A percentile compares a stretch with the other conserved stretches of the same genome.
Evolutionary conservation across 2,888 invertebrate genomes (phyloP).

Genomic region (Hyalella azteca): DNA sequence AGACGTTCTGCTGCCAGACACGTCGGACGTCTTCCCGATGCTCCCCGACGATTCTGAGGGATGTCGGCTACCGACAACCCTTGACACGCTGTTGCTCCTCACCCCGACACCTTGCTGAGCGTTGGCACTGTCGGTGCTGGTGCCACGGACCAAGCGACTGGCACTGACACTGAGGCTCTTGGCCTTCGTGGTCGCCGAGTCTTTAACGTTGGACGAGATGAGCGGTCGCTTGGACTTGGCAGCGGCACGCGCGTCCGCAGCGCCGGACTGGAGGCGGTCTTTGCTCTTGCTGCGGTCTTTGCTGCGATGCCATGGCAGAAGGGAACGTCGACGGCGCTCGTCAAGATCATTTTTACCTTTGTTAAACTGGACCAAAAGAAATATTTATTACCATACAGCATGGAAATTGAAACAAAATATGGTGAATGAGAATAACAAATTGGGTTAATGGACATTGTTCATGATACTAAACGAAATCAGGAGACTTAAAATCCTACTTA

Average conservation of each 20-base stretch:
- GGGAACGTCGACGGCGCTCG: conserved; percentile 84
- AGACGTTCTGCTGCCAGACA: conserved; percentile 70
- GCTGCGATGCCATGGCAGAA: conserved; percentile 79
- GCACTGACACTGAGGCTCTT: conserved; percentile 9
- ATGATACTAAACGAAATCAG: too few relatives aligned
- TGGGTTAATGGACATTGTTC: too few relatives aligned
- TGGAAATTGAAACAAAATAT: neutral
- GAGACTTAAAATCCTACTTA: too few relatives aligned
- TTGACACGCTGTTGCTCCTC: conserved; percentile 50
- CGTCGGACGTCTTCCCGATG: conserved; percentile 62
- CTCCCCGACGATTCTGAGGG: conserved; percentile 63
- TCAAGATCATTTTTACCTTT: conserved; percentile 86
- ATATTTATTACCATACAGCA: too few relatives aligned
- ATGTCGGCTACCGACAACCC: conserved; percentile 53
- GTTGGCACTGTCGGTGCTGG: neutral
- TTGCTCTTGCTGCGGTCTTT: conserved; percentile 74
- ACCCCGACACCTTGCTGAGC: neutral
- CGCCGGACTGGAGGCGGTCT: conserved; percentile 63
- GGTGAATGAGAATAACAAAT: too few relatives aligned
- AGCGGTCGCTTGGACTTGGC: conserved; percentile 60
- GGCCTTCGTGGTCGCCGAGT: conserved; percentile 64
- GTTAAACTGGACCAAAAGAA: conserved; percentile 77
- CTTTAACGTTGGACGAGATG: conserved; percentile 56
- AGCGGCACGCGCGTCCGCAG: conserved; percentile 54
- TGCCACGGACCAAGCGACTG: neutral